These are phyloP conservation scores for Spheniscus mendiculus DNA, from an alignment of 2,113 vertebrate species.

Conservation along the genomic window DNA sequence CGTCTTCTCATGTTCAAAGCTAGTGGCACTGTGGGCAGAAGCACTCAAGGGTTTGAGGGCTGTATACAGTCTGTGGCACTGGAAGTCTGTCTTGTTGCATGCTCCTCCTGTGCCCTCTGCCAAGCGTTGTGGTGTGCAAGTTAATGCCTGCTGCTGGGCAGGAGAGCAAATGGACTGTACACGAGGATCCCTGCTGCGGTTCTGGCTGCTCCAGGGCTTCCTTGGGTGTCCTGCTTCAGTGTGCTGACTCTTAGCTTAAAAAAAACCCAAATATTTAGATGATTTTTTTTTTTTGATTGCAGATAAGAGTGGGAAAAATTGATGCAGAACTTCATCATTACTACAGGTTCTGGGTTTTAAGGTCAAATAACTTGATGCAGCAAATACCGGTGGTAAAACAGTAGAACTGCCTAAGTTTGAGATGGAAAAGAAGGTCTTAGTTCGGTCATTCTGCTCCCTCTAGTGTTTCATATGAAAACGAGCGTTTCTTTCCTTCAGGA, in stretches of 20 bases:
- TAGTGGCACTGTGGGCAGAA: not conserved
- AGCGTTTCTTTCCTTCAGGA: not conserved
- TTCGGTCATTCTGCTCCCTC: not conserved
- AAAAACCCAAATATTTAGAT: not conserved
- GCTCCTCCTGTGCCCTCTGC: fast-evolving
- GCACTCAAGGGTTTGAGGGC: fast-evolving
- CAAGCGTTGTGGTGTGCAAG: not conserved
- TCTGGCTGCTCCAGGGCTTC: not conserved
- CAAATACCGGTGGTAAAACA: fast-evolving
- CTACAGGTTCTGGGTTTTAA: not conserved
- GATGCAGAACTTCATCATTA: not conserved
- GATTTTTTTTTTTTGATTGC: not conserved
- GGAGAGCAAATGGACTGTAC: not conserved
- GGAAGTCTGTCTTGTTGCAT: not conserved
- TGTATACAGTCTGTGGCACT: fast-evolving
- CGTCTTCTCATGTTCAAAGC: fast-evolving
- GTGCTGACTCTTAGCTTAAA: not conserved
- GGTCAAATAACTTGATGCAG: not conserved
- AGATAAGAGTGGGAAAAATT: not conserved
- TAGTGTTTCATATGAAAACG: not conserved
- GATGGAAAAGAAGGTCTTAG: not conserved
- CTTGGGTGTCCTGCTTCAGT: not conserved
- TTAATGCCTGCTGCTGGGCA: not conserved
- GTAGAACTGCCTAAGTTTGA: too few relatives aligned
- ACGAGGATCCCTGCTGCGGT: fast-evolving